These are phyloP conservation scores for Asteroscopus sphinx DNA, from an alignment of 2,888 invertebrate species.

Conservation along the genomic window DNA sequence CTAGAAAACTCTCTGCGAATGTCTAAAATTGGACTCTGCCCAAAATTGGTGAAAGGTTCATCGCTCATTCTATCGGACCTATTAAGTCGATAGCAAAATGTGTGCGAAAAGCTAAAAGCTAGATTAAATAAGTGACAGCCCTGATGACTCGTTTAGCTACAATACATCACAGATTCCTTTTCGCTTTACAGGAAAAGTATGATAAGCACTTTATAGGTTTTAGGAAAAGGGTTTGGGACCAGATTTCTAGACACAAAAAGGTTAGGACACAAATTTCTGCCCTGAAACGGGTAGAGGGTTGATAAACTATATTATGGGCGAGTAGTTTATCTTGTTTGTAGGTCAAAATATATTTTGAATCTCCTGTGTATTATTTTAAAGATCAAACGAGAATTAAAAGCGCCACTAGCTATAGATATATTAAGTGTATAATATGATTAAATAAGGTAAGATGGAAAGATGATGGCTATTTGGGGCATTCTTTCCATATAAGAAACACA, in stretches of 20 bases:
- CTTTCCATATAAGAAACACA: no score
- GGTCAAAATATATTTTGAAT: not conserved
- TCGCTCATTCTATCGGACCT: no score
- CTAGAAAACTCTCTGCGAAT: no score
- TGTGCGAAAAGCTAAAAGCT: not conserved
- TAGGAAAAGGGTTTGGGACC: constrained; percentile 36
- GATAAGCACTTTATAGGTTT: constrained; percentile 50
- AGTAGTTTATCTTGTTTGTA: not conserved
- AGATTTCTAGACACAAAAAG: constrained; percentile 40
- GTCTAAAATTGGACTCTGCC: no score
- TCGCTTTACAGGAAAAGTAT: constrained; percentile 36
- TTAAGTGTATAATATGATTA: no score
- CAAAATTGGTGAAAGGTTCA: no score
- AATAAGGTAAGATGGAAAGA: no score
- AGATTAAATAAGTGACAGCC: constrained; percentile 13
- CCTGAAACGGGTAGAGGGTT: constrained; percentile 17
- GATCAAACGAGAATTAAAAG: no score
- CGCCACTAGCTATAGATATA: no score
- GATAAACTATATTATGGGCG: constrained; percentile 24
- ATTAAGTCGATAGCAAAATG: not conserved
- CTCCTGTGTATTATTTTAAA: no score
- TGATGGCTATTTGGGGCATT: no score
- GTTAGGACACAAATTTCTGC: constrained; percentile 25
- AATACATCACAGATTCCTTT: constrained; percentile 39
- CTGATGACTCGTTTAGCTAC: constrained; percentile 27